Evolutionary conservation across 53 echinoderm and acorn worm genomes (phyloP).

Genomic region (Luidia sarsii): DNA sequence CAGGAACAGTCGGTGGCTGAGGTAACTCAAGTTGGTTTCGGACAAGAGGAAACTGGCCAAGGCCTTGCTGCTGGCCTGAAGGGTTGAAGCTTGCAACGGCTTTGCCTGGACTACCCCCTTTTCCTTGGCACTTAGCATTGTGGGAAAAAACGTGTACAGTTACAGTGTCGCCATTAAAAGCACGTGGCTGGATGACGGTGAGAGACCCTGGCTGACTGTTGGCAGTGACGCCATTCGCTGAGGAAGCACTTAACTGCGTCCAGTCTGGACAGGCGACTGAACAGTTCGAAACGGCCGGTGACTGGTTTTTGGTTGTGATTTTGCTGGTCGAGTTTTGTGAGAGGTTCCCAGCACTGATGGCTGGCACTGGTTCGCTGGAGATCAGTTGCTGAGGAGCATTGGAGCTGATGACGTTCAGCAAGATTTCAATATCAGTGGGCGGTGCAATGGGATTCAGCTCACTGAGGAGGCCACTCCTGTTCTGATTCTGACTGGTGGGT

Average conservation of each 20-base stretch:
- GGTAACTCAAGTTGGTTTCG: conserved; percentile 21
- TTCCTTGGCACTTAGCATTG: not conserved
- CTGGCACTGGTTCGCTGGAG: not conserved
- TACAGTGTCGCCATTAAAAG: conserved; percentile 2
- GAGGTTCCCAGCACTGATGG: not conserved
- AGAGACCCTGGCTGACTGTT: not conserved
- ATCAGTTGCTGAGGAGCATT: not conserved
- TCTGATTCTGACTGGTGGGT: conserved; percentile 19
- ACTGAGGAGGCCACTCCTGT: conserved; percentile 23
- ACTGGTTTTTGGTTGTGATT: conserved; percentile 10
- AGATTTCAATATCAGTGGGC: conserved; percentile 34
- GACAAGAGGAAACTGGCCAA: not conserved
- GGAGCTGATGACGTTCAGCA: conserved; percentile 23
- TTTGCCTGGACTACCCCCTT: not conserved
- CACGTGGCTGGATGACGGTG: conserved; percentile 7
- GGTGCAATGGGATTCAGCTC: conserved; percentile 1
- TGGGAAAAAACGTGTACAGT: conserved; percentile 25
- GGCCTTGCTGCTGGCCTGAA: not conserved
- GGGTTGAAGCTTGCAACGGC: not conserved
- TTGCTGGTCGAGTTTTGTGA: not conserved
- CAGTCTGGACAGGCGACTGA: not conserved
- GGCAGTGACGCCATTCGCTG: not conserved
- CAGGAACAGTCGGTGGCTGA: not conserved
- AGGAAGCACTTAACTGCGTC: too few species aligned
- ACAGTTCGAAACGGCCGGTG: too few species aligned